Evolutionary conservation across 2,888 invertebrate genomes (phyloP).

Genomic region (Agrotis exclamationis): DNA sequence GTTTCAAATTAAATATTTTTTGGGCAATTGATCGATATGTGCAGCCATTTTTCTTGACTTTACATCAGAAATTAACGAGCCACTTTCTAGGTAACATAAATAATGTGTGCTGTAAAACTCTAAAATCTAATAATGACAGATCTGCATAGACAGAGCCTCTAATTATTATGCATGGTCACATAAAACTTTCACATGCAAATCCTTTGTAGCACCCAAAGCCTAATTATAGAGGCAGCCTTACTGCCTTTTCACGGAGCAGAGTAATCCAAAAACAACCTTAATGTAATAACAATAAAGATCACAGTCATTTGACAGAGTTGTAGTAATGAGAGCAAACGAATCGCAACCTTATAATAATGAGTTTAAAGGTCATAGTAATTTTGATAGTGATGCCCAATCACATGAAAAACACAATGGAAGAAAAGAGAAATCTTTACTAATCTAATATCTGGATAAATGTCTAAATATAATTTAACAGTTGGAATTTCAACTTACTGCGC

Average conservation of each 20-base stretch:
- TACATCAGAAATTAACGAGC: background rate
- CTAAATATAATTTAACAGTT: background rate
- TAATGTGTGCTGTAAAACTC: background rate
- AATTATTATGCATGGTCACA: constrained; percentile 33
- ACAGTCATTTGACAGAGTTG: background rate
- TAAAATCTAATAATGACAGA: background rate
- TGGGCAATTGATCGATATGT: background rate
- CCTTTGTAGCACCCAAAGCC: background rate
- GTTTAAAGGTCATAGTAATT: background rate
- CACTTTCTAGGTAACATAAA: background rate
- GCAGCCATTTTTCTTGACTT: background rate
- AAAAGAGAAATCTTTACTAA: too few relatives aligned
- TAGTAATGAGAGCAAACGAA: background rate
- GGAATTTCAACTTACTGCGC: background rate
- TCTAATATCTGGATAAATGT: background rate
- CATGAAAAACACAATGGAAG: background rate
- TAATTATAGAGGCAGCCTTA: background rate
- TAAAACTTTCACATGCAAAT: constrained; percentile 17
- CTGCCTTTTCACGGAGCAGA: background rate
- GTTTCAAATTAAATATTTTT: too few relatives aligned
- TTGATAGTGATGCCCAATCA: too few relatives aligned
- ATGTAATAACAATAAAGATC: background rate
- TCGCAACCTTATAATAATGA: background rate
- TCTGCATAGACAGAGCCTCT: background rate
- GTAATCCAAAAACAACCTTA: background rate